These are phyloP conservation scores for Salvelinus alpinus DNA, from an alignment of 2,113 vertebrate species.

Conservation along the genomic window DNA sequence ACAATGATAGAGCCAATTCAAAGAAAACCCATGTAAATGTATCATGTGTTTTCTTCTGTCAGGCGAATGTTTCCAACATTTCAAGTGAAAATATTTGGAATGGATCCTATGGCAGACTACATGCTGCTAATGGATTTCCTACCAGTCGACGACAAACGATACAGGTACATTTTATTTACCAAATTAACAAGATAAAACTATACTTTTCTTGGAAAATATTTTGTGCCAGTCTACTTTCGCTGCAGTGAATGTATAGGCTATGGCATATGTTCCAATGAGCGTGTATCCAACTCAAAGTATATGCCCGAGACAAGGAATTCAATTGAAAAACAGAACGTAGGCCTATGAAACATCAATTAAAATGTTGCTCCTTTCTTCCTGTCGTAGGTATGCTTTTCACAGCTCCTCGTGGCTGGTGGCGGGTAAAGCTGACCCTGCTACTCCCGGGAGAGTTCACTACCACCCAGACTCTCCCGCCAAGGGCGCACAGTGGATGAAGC, in stretches of 20 bases:
- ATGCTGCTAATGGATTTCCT: constrained; percentile 98
- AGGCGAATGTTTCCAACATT: constrained; percentile 99
- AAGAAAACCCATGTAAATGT: constrained; percentile 19
- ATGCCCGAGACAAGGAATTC: too few relatives aligned
- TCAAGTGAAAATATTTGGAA: constrained; percentile 98
- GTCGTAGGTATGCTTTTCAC: constrained; percentile 92
- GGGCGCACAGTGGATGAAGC: constrained; percentile 99
- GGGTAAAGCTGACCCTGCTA: constrained; percentile 95
- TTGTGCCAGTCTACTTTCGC: background rate
- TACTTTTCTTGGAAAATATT: background rate
- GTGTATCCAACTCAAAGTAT: too few relatives aligned
- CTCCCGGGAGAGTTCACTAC: constrained; percentile 94
- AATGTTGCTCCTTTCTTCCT: constrained; percentile 5
- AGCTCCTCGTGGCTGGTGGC: constrained; percentile 98
- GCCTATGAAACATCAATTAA: background rate
- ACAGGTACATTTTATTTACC: constrained; percentile 78
- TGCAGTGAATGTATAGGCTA: background rate
- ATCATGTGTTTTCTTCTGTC: constrained; percentile 26
- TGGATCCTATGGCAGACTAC: constrained; percentile 98
- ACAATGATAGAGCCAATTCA: background rate
- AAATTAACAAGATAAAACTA: background rate
- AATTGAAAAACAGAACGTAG: too few relatives aligned
- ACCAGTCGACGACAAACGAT: constrained; percentile 96
- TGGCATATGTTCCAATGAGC: background rate
- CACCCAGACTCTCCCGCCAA: constrained; percentile 97